Evolutionary conservation across 2,113 vertebrate species (phyloP), one percentile per base, ranked within the genome.

Genomic region (Pelmatolapia mariae): DNA sequence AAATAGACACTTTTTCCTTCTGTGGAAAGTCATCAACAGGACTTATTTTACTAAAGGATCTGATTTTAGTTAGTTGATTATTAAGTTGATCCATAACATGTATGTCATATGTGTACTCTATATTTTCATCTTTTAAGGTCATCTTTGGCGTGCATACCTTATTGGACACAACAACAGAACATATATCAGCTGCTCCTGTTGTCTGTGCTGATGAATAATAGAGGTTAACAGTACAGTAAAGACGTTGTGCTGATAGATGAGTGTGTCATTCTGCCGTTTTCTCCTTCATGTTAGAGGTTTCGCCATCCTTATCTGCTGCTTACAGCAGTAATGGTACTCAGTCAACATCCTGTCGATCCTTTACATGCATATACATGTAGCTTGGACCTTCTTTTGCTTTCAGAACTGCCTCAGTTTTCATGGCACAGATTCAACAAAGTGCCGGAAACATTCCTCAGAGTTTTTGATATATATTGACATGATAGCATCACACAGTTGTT

Each of bases 191-290:
- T 63, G 43, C 61, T 84, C 26, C 54, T 6, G 36, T 89, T 57
- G 78, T 76, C 82, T 43, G 52, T 50, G 53, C 57, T 87, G 86
- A 91, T 90, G 86, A 91, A 89, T 92, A 89, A 92, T 92, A 89
- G 85, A 94, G 89, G 89, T 76, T 53, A 80, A 79, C 85, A 63
- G 86, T 89, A 94, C 90, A 91, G 90, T 89, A 87, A 84, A 91
- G 82, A 79, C 80, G 33, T 29, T 87, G 87, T 73, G 61, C 33
- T 90, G 90, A 95, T 89, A 85, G 91, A 95, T 90, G 85, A 92
- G 87, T 89, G 90, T 90, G 92, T 89, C 87, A 90, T 85, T 88
- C 85, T 86, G 82, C 88, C 66, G 79, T 89, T 87, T 10, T 92
- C 87, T 26, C 50, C 85, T 86, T 88, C 84, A 81, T 90, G 68